A percentile compares a stretch with the other conserved stretches of the same genome.
These are phyloP conservation scores for Saturnia japonica DNA, from an alignment of 2,888 invertebrate species.

Conservation along the genomic window DNA sequence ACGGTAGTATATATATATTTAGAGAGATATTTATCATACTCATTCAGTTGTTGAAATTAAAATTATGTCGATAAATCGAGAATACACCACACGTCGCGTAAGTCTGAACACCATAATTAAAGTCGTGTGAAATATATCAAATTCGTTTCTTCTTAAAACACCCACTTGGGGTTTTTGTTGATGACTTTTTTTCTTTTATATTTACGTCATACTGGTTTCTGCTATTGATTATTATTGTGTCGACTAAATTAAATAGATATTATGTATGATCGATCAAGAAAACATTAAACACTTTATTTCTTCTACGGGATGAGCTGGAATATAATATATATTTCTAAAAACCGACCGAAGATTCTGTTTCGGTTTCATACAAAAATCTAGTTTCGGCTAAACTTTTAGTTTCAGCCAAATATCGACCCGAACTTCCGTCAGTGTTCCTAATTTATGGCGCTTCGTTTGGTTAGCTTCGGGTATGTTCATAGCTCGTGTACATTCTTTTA, in stretches of 20 bases:
- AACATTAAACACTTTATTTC: not conserved
- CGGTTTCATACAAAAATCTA: too few relatives aligned
- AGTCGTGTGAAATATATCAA: slow-evolving; percentile 53
- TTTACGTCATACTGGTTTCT: slow-evolving; percentile 35
- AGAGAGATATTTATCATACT: not conserved
- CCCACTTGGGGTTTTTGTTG: slow-evolving; percentile 29
- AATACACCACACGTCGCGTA: not conserved
- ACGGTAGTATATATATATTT: not conserved
- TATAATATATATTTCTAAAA: too few relatives aligned
- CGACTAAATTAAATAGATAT: not conserved
- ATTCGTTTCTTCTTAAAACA: slow-evolving; percentile 40
- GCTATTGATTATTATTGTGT: slow-evolving; percentile 25
- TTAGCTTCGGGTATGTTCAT: too few relatives aligned
- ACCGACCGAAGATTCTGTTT: too few relatives aligned
- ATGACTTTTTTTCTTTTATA: slow-evolving; percentile 25
- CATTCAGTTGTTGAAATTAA: not conserved
- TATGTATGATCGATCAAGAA: not conserved
- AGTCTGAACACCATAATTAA: slow-evolving; percentile 24
- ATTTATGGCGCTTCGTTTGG: too few relatives aligned
- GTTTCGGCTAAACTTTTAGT: too few relatives aligned
- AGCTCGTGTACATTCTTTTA: too few relatives aligned
- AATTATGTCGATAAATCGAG: slow-evolving; percentile 7
- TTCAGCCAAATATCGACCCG: too few relatives aligned
- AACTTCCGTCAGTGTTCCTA: too few relatives aligned
- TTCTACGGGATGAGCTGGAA: too few relatives aligned